Conservation (phyloP, 2,888 invertebrate genomes). For the Drosophila histrio region DNA sequence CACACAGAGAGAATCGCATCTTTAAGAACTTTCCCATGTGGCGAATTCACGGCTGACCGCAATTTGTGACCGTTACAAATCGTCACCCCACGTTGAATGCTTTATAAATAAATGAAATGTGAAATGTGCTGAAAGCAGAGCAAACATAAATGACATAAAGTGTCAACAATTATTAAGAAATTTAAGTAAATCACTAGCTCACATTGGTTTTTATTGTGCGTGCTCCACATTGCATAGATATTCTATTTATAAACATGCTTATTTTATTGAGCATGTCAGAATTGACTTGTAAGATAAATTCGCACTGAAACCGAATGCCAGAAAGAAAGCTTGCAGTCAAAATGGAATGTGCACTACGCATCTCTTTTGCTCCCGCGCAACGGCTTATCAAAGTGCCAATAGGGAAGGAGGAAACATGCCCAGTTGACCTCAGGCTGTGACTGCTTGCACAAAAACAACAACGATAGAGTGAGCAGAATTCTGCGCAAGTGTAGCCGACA, state of each 20-base stretch:
- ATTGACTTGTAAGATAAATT: not conserved
- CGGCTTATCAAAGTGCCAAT: conserved; percentile 37
- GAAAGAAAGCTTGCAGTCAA: conserved; percentile 9
- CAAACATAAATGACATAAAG: conserved; percentile 11
- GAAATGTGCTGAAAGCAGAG: conserved; percentile 15
- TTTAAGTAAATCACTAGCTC: conserved; percentile 50
- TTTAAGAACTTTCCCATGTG: conserved; percentile 49
- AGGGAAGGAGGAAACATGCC: conserved; percentile 22
- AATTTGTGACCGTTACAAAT: conserved; percentile 52
- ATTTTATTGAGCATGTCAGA: not conserved
- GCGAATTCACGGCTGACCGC: conserved; percentile 52
- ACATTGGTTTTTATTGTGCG: conserved; percentile 26
- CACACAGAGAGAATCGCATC: conserved; percentile 9
- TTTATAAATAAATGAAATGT: conserved; percentile 47
- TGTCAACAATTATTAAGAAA: conserved; percentile 55
- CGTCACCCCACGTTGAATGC: conserved; percentile 39
- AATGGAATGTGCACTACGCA: not conserved
- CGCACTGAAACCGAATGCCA: not conserved
- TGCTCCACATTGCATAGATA: conserved; percentile 24
- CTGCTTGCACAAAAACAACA: conserved; percentile 24
- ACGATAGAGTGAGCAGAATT: conserved; percentile 3
- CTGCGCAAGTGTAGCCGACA: conserved; percentile 69
- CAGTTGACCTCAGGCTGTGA: conserved; percentile 20
- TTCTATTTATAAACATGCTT: conserved; percentile 12
- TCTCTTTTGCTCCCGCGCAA: conserved; percentile 9